Conservation (phyloP, 2,888 invertebrate species). For the Spilarctia lutea region DNA sequence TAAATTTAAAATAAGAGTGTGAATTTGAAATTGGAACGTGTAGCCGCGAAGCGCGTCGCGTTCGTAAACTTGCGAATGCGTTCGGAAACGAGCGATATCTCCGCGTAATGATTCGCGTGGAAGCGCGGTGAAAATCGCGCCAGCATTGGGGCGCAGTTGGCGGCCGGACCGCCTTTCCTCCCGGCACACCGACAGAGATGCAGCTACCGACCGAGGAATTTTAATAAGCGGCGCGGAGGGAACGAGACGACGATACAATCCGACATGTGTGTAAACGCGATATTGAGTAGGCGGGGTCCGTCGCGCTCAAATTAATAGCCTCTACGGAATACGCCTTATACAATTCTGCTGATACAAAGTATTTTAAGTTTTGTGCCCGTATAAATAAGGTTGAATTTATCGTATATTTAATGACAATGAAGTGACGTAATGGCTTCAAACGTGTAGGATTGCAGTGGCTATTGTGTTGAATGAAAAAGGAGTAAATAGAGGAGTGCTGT, state of each 20-base stretch:
- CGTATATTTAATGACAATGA: conserved; percentile 47
- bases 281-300: conserved; percentile 83
- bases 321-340: conserved; percentile 82
- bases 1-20: conserved; percentile 35
- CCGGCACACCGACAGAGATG: conserved; percentile 75
- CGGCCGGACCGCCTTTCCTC: conserved; percentile 76
- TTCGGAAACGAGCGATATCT: conserved; percentile 64
- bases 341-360: conserved; percentile 34
- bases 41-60: conserved; percentile 52
- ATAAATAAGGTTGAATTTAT: conserved; percentile 52
- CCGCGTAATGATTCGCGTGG: conserved; percentile 81
- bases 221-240: conserved; percentile 85
- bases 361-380: conserved; percentile 51
- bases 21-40: conserved; percentile 51
- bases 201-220: conserved; percentile 83
- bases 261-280: conserved; percentile 84
- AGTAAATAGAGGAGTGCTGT: conserved; percentile 84
- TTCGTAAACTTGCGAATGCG: conserved; percentile 63
- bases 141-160: conserved; percentile 79
- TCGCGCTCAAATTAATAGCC: conserved; percentile 86
- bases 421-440: conserved; percentile 70
- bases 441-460: conserved; percentile 82
- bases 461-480: conserved; percentile 87
- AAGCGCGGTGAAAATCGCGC: conserved; percentile 83
- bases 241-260: conserved; percentile 79